Base-by-base conservation (phyloP, 1,140 invertebrate genomes). In the Drosophila tropicalis region DNA sequence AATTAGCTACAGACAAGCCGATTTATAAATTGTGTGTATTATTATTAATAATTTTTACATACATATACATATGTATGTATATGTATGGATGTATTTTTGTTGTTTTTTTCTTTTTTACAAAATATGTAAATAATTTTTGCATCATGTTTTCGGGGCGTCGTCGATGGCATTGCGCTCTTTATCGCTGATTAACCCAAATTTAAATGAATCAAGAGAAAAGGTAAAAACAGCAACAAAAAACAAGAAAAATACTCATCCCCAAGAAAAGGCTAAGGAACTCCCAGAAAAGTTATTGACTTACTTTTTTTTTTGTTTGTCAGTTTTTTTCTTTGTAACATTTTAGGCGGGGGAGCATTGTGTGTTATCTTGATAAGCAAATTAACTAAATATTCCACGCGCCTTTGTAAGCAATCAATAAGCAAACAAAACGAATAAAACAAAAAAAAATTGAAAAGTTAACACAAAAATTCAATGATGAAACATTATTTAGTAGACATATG, bases 121-220 rank as follows among this genome's bases (percentile, higher is more conserved):
- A 61, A 79, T 79, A 79, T 80, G 65, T 74, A 80, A 79, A 79
- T 79, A 68, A 67, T 71, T 66, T 86, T 68, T 81, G 65, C 58
- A 44, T 39, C 25, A 19, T 65, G 40, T 47, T 64, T 47, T 55
- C 39, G 58, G 47, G 61, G 71, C 61, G 44, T 76, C 34, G 40
- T 57, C 70, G 51, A 78, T 67, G 81, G 78, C 81, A 76, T 74
- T 85, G 82, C 68, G 80, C 83, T 76, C 84, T 87, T 87, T 80
- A 87, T 87, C 76, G 83, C 76, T 80, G 83, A 84, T 89, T 89
- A 81, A 87, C 76, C 84, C 78, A 87, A 89, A 77, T 89, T 73
- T 70, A 71, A 80, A 70, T 76, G 67, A 82, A 73, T 55, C 61
- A 51, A 39, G 39, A 39, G 64, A 83, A 87, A 76, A 85, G 58